Percentiles rank a stretch among this genome's conserved stretches.
Conservation (phyloP, 1,140 invertebrate genomes). For the Drosophila suzukii region DNA sequence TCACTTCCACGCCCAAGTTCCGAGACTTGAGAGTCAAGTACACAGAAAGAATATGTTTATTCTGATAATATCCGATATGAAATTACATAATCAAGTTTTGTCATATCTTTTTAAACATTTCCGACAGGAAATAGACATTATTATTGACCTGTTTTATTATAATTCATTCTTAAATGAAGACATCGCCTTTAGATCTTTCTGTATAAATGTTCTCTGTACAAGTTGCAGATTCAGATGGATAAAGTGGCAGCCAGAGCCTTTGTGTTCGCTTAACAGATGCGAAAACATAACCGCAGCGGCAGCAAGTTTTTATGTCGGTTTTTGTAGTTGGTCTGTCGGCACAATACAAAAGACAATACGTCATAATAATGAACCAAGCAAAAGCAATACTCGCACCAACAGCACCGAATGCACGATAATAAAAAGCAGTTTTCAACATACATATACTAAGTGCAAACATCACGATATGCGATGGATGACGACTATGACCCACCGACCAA, state of each 20-base stretch:
- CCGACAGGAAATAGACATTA: background rate
- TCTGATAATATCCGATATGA: background rate
- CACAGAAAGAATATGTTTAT: constrained; percentile 9
- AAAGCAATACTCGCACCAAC: constrained; percentile 23
- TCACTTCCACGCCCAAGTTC: constrained; percentile 19
- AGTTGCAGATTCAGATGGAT: constrained; percentile 18
- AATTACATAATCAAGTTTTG: background rate
- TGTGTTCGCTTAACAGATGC: constrained; percentile 30
- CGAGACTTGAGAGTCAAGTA: constrained; percentile 3
- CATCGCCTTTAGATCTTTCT: background rate
- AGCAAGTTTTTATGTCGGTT: constrained; percentile 25
- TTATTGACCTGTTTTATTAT: background rate
- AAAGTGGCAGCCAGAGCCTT: constrained; percentile 21
- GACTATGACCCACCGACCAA: constrained; percentile 33
- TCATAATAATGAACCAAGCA: constrained; percentile 51
- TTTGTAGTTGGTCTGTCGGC: constrained; percentile 27
- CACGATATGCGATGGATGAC: constrained; percentile 43
- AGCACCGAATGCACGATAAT: constrained; percentile 29
- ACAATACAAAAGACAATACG: constrained; percentile 53
- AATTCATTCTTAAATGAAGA: no score
- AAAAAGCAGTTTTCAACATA: constrained; percentile 47
- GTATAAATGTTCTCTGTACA: constrained; percentile 1
- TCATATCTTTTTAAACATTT: background rate
- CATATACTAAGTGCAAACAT: constrained; percentile 44
- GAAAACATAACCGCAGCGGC: constrained; percentile 48